These are phyloP conservation scores for Abramis brama DNA, from an alignment of 2,113 vertebrate genomes.

Conservation along the genomic window DNA sequence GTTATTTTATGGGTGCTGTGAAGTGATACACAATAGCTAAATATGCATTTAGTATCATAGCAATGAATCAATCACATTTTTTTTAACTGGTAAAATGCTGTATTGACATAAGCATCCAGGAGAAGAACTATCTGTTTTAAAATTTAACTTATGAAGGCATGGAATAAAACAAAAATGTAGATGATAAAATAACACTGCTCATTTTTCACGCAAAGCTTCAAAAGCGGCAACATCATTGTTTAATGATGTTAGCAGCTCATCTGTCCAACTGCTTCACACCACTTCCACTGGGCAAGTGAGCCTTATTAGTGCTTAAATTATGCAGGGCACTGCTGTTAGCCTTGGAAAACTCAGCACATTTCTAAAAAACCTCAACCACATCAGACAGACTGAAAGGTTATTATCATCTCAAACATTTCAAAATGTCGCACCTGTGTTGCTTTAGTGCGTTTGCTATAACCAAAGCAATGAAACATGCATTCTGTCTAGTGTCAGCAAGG, in stretches of 20 bases:
- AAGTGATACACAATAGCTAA: background rate
- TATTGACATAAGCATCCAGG: background rate
- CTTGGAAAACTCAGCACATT: slow-evolving; percentile 3
- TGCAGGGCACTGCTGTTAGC: slow-evolving; percentile 27
- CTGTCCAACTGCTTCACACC: slow-evolving; percentile 26
- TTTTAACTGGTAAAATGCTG: background rate
- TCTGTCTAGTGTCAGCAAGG: background rate
- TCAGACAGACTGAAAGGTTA: slow-evolving; percentile 34
- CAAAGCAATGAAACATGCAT: background rate
- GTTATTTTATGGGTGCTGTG: background rate
- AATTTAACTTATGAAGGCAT: background rate
- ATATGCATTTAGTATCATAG: background rate
- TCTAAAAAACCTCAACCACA: background rate
- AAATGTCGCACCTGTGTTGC: background rate
- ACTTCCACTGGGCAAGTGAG: slow-evolving; percentile 12
- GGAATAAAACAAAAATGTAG: background rate
- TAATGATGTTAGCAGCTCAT: background rate
- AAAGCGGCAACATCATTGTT: background rate
- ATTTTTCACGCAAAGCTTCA: slow-evolving; percentile 15
- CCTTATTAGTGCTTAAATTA: slow-evolving; percentile 44
- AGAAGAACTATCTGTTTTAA: background rate
- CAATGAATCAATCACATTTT: background rate
- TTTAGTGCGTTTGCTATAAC: background rate
- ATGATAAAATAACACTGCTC: slow-evolving; percentile 4
- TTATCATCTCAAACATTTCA: slow-evolving; percentile 16